Evolutionary conservation across 2,888 invertebrate genomes (phyloP).

Genomic region (Drosophila falleni): DNA sequence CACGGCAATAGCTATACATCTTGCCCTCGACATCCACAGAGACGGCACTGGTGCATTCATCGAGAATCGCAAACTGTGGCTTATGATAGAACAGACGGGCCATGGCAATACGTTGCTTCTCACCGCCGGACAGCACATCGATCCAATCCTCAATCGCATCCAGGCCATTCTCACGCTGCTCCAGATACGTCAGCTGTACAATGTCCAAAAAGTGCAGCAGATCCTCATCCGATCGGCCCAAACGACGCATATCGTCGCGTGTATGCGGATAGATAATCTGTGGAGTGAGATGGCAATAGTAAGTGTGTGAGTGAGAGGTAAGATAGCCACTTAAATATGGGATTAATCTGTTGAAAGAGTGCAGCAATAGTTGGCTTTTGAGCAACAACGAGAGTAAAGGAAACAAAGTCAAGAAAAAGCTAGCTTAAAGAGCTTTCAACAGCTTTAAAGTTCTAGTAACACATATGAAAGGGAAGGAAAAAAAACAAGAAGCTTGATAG

Average conservation of each 20-base stretch:
- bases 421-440: neutral
- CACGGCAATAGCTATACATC: conserved; percentile 97
- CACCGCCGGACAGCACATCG: conserved; percentile 98
- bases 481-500: neutral
- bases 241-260: conserved; percentile 92
- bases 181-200: conserved; percentile 94
- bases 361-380: neutral
- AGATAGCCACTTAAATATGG: neutral
- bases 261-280: conserved; percentile 97
- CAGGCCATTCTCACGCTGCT: conserved; percentile 94
- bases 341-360: conserved; percentile 1
- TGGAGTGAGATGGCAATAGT: neutral
- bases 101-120: conserved; percentile 99
- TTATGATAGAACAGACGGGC: conserved; percentile 98
- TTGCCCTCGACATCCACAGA: conserved; percentile 99
- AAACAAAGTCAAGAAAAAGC: neutral
- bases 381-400: neutral
- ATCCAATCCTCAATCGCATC: conserved; percentile 99
- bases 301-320: neutral
- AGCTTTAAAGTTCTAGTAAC: neutral
- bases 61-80: conserved; percentile 99
- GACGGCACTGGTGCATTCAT: conserved; percentile 99
- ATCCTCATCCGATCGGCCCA: conserved; percentile 92
- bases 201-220: conserved; percentile 91
- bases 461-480: neutral